phyloP scores from a whole-genome alignment of 2,888 invertebrate species.

The Leptinotarsa juncta region DNA sequence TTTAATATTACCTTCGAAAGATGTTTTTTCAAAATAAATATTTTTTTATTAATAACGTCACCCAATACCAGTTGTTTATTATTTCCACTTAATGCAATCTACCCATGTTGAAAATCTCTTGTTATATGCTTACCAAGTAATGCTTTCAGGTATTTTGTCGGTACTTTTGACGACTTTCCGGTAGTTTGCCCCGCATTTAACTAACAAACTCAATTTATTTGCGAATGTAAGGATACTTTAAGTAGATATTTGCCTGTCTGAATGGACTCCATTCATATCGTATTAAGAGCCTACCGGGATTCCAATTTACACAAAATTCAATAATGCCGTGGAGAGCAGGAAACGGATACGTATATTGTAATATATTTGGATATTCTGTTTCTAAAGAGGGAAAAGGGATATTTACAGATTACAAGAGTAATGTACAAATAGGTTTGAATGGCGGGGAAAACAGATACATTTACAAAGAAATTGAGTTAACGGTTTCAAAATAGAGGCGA shows the following conservation, averaged over 20 bases:
- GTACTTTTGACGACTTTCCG: conserved; percentile 9
- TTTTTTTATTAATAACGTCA: no score
- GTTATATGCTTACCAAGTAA: neutral
- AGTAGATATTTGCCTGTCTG: conserved; percentile 25
- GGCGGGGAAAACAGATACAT: neutral
- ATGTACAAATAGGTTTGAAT: conserved; percentile 3
- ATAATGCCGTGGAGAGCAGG: neutral
- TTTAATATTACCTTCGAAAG: no score
- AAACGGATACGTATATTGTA: conserved; percentile 8
- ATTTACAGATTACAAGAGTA: conserved; percentile 1
- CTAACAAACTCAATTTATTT: conserved; percentile 30
- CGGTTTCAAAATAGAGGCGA: no score
- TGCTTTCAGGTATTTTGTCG: conserved; percentile 1
- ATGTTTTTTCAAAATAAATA: no score
- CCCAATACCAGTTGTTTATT: neutral
- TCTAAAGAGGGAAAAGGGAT: neutral
- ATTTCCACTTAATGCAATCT: neutral
- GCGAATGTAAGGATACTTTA: conserved; percentile 23
- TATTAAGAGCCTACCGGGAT: neutral
- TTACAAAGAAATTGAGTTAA: no score
- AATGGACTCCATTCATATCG: conserved; percentile 14
- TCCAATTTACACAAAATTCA: conserved; percentile 3
- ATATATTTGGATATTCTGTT: neutral
- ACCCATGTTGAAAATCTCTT: conserved; percentile 2
- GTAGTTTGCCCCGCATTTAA: conserved; percentile 17